Conservation (phyloP, 2,888 invertebrate genomes). For the Hedya salicella region DNA sequence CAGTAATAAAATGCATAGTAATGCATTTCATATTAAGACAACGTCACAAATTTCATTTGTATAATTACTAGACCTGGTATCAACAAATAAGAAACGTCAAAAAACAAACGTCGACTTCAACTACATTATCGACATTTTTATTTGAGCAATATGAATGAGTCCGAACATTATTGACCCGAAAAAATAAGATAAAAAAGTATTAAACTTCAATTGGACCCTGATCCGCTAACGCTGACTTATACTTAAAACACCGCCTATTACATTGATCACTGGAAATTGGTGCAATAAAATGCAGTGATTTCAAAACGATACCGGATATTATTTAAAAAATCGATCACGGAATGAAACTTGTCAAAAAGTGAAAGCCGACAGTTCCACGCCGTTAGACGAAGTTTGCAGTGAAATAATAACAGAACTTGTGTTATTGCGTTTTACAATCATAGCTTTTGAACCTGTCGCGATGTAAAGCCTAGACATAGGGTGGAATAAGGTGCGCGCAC, state of each 20-base stretch:
- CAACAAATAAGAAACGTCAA: too few relatives aligned
- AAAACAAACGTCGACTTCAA: too few relatives aligned
- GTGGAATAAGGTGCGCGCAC: background rate
- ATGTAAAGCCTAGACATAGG: constrained; percentile 20
- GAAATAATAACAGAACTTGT: constrained; percentile 38
- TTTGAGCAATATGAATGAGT: background rate
- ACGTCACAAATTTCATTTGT: too few relatives aligned
- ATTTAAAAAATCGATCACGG: constrained; percentile 39
- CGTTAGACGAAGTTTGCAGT: constrained; percentile 27
- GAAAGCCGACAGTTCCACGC: constrained; percentile 28
- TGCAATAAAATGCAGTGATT: constrained; percentile 42
- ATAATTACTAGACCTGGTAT: too few relatives aligned
- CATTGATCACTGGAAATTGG: constrained; percentile 25
- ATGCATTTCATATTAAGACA: too few relatives aligned
- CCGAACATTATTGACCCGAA: background rate
- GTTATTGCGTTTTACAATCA: constrained; percentile 40
- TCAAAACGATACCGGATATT: constrained; percentile 38
- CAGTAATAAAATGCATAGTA: too few relatives aligned
- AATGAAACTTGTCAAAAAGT: constrained; percentile 36
- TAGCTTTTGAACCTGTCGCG: constrained; percentile 37
- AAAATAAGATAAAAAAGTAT: constrained; percentile 6
- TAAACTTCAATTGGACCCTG: constrained; percentile 8
- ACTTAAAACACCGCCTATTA: constrained; percentile 22
- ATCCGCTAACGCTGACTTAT: constrained; percentile 6
- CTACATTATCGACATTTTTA: background rate